These are phyloP conservation scores for Glyptemys insculpta DNA, from an alignment of 2,797 vertebrate species.

Conservation along the genomic window DNA sequence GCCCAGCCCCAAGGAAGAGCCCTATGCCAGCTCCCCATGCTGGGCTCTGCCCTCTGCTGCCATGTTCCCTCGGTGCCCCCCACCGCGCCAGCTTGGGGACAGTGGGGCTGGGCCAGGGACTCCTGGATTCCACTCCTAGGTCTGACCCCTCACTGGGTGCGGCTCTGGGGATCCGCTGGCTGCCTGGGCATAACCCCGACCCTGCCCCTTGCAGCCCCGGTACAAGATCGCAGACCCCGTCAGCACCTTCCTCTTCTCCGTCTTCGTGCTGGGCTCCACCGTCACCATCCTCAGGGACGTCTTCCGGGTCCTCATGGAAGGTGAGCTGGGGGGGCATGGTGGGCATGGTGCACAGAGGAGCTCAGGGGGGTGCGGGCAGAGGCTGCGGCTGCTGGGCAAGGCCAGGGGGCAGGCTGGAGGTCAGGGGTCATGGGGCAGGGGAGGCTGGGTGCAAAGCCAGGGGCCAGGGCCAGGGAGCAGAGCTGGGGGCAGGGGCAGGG, in stretches of 20 bases:
- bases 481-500: too few species aligned
- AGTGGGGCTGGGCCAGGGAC: neutral
- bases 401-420: neutral
- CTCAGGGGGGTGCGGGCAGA: too few species aligned
- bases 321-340: conserved; percentile 72
- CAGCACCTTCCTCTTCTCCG: conserved; percentile 95
- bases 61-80: fast-evolving
- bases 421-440: fast-evolving
- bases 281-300: conserved; percentile 93
- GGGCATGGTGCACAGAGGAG: too few species aligned
- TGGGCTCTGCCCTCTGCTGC: neutral
- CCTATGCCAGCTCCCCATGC: neutral
- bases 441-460: neutral
- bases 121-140: too few species aligned
- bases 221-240: conserved; percentile 96
- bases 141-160: neutral
- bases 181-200: neutral
- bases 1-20: neutral
- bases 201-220: conserved; percentile 87
- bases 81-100: neutral
- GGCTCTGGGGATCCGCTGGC: neutral
- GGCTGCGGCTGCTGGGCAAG: fast-evolving
- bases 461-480: too few species aligned
- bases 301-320: conserved; percentile 96
- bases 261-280: conserved; percentile 94